Conservation (phyloP, 2,797 vertebrate species). For the Pogoniulus pusillus region DNA sequence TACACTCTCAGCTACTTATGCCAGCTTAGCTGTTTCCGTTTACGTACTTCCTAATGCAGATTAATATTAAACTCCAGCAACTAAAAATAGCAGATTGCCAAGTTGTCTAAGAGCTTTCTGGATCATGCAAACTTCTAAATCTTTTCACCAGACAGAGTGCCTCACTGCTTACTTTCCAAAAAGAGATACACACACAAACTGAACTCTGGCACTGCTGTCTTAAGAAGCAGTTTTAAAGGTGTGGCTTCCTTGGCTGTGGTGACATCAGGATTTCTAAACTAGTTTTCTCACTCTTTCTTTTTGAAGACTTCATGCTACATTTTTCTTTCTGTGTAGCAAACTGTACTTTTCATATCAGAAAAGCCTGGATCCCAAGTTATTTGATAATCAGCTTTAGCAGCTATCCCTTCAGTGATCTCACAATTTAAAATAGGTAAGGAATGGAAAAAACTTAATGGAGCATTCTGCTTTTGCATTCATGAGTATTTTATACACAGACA, state of each 20-base stretch:
- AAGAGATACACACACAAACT: not conserved
- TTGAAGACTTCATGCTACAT: not conserved
- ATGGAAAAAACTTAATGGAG: not conserved
- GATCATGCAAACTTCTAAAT: not conserved
- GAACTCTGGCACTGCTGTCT: not conserved
- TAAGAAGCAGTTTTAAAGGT: not conserved
- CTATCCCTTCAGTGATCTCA: not conserved
- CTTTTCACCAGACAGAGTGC: not conserved
- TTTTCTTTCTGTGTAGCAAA: not conserved
- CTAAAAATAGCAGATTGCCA: not conserved
- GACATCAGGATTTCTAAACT: not conserved
- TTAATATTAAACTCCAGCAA: not conserved
- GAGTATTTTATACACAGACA: not conserved
- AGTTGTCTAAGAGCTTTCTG: not conserved
- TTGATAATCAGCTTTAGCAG: not conserved
- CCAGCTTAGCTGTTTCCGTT: not conserved
- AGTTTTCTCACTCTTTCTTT: not conserved
- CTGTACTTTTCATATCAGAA: not conserved
- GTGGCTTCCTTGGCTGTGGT: not conserved
- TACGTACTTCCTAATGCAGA: not conserved
- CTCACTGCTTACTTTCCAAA: not conserved
- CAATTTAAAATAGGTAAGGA: not conserved
- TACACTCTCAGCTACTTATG: not conserved
- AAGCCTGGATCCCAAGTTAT: not conserved
- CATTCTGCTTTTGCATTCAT: not conserved